These are phyloP conservation scores for Sitta carolinensis DNA, from an alignment of 2,797 vertebrate genomes.

Conservation along the genomic window DNA sequence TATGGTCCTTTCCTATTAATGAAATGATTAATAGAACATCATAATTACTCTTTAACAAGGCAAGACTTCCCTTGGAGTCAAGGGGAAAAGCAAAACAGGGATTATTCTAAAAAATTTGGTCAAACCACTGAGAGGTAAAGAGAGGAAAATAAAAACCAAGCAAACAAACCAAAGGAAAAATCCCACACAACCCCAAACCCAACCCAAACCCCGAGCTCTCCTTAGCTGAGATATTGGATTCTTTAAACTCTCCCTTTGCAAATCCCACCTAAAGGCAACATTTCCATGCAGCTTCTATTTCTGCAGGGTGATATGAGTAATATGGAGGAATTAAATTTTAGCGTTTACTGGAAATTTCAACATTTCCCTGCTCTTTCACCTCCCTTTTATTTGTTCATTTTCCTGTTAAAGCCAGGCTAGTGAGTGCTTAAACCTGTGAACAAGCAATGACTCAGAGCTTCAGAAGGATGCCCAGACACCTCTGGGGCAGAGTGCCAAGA, in stretches of 20 bases:
- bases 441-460: neutral
- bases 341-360: neutral
- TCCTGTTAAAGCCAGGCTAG: neutral
- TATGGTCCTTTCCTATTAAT: constrained; percentile 38
- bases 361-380: neutral
- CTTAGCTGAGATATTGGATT: neutral
- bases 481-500: no score
- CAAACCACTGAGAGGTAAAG: neutral
- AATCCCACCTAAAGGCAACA: neutral
- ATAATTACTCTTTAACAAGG: constrained; percentile 55
- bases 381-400: neutral
- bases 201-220: neutral
- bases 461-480: neutral
- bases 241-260: neutral
- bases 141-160: neutral
- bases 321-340: neutral
- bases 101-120: neutral
- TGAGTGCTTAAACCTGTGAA: neutral
- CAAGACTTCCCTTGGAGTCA: neutral
- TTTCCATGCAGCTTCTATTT: neutral
- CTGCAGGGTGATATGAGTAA: neutral
- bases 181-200: rapidly evolving
- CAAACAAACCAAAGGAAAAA: neutral
- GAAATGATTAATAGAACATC: constrained; percentile 35
- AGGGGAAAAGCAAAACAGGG: neutral